Evolutionary conservation across 23 tunicate genomes (phyloP).

Genomic region (Trididemnum clinides): DNA sequence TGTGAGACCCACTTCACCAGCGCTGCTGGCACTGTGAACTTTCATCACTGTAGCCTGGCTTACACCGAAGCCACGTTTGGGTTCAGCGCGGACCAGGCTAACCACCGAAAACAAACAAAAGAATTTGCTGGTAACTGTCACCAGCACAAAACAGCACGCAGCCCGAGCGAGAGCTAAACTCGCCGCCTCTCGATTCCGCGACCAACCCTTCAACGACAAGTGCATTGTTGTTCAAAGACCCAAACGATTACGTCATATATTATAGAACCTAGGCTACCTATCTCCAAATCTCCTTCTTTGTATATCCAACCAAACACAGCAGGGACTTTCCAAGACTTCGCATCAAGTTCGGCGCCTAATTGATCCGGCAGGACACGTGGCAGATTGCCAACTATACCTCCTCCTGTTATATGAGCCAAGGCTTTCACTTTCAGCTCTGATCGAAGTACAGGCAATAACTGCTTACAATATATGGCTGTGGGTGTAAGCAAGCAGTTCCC

Average conservation of each 20-base stretch:
- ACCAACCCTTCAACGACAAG: neutral
- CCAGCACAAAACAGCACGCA: no score
- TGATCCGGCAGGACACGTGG: slow-evolving; percentile 64
- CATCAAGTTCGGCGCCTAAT: slow-evolving; percentile 46
- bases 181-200: no score
- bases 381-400: slow-evolving; percentile 74
- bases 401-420: slow-evolving; percentile 81
- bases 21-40: no score
- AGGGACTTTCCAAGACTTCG: slow-evolving; percentile 55
- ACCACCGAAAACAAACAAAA: no score
- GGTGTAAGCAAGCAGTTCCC: slow-evolving; percentile 69
- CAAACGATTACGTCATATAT: neutral
- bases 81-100: no score
- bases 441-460: slow-evolving; percentile 60
- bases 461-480: slow-evolving; percentile 66
- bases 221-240: neutral
- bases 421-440: slow-evolving; percentile 8
- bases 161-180: no score
- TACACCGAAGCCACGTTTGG: no score
- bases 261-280: slow-evolving; percentile 12
- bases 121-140: no score
- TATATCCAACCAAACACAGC: slow-evolving; percentile 71
- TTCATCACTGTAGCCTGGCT: no score
- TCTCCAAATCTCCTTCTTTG: slow-evolving; percentile 43
- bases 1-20: no score